Conservation (phyloP, 2,797 vertebrate genomes). For the Todus mexicanus region DNA sequence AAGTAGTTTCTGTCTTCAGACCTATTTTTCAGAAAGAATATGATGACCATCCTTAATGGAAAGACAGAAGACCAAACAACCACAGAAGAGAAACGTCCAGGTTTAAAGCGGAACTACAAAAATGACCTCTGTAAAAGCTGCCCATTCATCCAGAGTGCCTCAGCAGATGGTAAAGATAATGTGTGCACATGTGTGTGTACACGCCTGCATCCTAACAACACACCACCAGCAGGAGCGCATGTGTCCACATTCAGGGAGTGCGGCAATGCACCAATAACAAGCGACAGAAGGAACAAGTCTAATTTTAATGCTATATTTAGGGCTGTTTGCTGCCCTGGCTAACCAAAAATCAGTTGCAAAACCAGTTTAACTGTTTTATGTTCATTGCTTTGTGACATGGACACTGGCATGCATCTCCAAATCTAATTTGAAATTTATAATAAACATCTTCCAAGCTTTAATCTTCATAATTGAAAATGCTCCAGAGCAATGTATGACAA, state of each 20-base stretch:
- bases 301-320: background rate
- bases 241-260: accelerated
- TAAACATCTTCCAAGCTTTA: background rate
- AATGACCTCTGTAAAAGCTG: background rate
- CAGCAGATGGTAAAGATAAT: background rate
- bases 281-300: background rate
- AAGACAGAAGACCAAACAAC: background rate
- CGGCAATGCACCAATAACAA: background rate
- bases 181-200: accelerated
- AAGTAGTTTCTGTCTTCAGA: background rate
- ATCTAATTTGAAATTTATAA: background rate
- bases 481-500: background rate
- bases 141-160: background rate
- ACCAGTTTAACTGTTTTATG: background rate
- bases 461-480: background rate
- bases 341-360: background rate
- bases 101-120: background rate
- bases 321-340: background rate
- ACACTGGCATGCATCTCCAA: background rate
- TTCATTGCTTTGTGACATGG: background rate
- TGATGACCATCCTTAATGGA: background rate
- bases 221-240: background rate
- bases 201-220: too few relatives aligned
- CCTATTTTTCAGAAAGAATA: background rate
- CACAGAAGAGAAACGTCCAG: background rate